These are phyloP conservation scores for Pristis pectinata DNA, from an alignment of 2,797 vertebrate genomes.

Conservation along the genomic window DNA sequence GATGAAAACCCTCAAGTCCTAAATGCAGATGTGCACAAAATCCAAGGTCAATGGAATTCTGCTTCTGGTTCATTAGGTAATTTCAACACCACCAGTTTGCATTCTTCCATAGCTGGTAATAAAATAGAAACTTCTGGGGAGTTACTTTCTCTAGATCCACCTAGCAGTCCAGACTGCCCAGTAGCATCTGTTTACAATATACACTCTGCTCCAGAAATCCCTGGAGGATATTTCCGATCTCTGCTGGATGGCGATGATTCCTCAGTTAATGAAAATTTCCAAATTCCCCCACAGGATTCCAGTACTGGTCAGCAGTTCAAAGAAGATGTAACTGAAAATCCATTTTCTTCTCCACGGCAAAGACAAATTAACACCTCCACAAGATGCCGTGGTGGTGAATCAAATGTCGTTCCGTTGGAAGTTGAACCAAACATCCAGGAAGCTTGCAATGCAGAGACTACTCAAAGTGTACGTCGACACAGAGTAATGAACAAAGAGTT, in stretches of 20 bases:
- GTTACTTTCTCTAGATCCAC: slow-evolving; percentile 68
- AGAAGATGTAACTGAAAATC: slow-evolving; percentile 81
- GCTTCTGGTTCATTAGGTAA: slow-evolving; percentile 64
- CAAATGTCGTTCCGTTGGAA: not conserved
- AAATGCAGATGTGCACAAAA: slow-evolving; percentile 67
- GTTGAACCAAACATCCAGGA: not conserved
- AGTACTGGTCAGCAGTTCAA: slow-evolving; percentile 60
- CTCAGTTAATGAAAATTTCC: slow-evolving; percentile 67
- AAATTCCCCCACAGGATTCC: not conserved
- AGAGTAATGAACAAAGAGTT: not conserved
- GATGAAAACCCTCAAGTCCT: slow-evolving; percentile 61
- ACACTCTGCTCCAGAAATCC: slow-evolving; percentile 83
- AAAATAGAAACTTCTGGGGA: slow-evolving; percentile 71
- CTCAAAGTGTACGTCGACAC: not conserved
- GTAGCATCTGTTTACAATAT: slow-evolving; percentile 74
- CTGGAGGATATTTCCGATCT: slow-evolving; percentile 94
- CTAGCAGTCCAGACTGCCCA: slow-evolving; percentile 83
- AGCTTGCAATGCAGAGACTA: not conserved
- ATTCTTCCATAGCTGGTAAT: slow-evolving; percentile 47
- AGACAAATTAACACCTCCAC: slow-evolving; percentile 64
- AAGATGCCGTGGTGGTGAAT: slow-evolving; percentile 55
- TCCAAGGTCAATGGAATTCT: slow-evolving; percentile 65
- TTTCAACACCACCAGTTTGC: slow-evolving; percentile 73
- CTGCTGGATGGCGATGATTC: slow-evolving; percentile 93
- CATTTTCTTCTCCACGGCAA: slow-evolving; percentile 78